phyloP scores from a whole-genome alignment of 2,888 invertebrate species.

The Tortrix viridana region DNA sequence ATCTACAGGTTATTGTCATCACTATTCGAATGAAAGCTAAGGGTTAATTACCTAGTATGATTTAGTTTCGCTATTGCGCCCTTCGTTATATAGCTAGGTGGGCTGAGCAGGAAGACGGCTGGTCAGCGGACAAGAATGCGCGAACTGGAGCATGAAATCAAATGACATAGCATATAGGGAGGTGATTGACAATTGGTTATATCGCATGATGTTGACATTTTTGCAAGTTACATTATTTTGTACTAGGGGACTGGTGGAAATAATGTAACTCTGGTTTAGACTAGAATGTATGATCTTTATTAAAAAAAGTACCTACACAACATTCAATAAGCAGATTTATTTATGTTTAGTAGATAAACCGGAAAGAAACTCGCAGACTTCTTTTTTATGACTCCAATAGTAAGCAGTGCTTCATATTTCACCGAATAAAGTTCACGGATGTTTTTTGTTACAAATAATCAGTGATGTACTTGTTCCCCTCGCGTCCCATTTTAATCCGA shows the following conservation, averaged over 20 bases:
- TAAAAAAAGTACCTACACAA: no score
- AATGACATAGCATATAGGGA: constrained; percentile 34
- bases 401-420: no score
- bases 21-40: not conserved
- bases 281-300: no score
- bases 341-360: no score
- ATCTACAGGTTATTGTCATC: not conserved
- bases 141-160: constrained; percentile 54
- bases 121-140: constrained; percentile 53
- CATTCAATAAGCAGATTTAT: no score
- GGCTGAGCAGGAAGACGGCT: constrained; percentile 63
- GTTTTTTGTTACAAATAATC: no score
- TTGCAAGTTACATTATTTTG: not conserved
- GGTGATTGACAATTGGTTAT: constrained; percentile 19
- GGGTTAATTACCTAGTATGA: not conserved
- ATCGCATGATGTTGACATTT: constrained; percentile 12
- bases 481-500: no score
- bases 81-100: constrained; percentile 55
- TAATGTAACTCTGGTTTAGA: no score
- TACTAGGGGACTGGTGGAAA: not conserved
- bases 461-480: no score
- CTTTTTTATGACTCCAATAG: no score
- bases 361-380: no score
- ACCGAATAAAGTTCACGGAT: no score
- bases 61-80: constrained; percentile 47